Evolutionary conservation across 2,888 invertebrate species (phyloP), one percentile per base, ranked within the genome.

Genomic region (Tenthredo livida): DNA sequence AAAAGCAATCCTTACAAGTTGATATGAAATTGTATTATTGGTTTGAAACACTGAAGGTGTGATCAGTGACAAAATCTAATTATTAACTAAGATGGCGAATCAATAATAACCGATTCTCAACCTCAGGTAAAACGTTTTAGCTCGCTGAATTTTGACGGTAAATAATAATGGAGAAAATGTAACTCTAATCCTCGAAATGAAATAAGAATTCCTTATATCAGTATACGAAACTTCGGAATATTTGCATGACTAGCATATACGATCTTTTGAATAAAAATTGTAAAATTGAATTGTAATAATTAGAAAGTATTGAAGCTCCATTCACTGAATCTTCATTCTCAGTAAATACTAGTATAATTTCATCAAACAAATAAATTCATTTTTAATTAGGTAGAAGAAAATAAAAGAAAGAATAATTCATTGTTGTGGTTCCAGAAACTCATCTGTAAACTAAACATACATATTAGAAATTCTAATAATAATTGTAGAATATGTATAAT

Each of bases 401-500:
- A 75, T 25, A 29, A n/a, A 54, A 37, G 1, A 40, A 21, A 40
- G 15, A n/a, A 40, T n/a, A 80, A 37, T 61, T 17, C 33, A 61
- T 40, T 21, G 21, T 43, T 61, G 37, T 10, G 61, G 40, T 40
- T 61, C 33, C 12, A 61, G 12, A 40, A 50, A 50, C 40, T 50
- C 33, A 12, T 50, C 2, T 77, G 12, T 40, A n/a, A 80, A 58
- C 61, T 61, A 80, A 61, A 61, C 80, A 40, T 80, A 61, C 10
- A 40, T 80, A 61, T 4, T 80, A 61, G 12, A 40, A 61, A 40
- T 37, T 77, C 54, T 80, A 21, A 78, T 17, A 21, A 78, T 17
- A 80, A 40, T 80, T 80, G 15, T 80, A 61, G 61, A 80, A 80
- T 61, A 80, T 80, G 37, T 80, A 80, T 61, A 80, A 80, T 80